phyloP scores from a whole-genome alignment of 2,888 invertebrate genomes.

The Tenthredo livida region DNA sequence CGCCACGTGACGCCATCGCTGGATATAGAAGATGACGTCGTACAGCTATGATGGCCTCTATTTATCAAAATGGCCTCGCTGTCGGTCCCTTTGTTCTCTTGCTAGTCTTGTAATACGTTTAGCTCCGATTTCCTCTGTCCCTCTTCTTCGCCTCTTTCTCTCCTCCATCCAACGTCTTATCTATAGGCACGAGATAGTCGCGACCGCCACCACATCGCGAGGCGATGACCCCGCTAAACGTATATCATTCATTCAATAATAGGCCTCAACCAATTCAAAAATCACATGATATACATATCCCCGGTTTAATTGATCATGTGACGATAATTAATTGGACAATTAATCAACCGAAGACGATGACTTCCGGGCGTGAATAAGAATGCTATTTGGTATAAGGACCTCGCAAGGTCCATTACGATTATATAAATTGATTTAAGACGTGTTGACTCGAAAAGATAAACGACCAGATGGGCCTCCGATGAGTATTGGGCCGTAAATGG shows the following conservation, averaged over 20 bases:
- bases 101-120: conserved; percentile 47
- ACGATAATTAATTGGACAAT: not conserved
- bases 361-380: not conserved
- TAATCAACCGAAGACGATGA: not conserved
- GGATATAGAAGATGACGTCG: conserved; percentile 77
- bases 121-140: conserved; percentile 15
- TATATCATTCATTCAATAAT: not conserved
- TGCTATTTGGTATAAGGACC: not conserved
- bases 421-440: conserved; percentile 52
- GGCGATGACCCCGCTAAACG: not conserved
- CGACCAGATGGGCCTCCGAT: conserved; percentile 51
- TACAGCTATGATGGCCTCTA: conserved; percentile 82
- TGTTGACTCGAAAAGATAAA: conserved; percentile 50
- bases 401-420: conserved; percentile 26
- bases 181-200: conserved; percentile 14
- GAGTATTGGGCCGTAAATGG: conserved; percentile 69
- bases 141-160: not conserved
- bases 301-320: not conserved
- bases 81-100: conserved; percentile 68
- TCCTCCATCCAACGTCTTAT: conserved; percentile 5
- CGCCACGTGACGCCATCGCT: conserved; percentile 78
- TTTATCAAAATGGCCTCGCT: conserved; percentile 81
- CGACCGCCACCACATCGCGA: not conserved
- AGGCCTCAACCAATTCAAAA: not conserved
- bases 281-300: not conserved